A percentile compares a stretch with the other conserved stretches of the same genome.
Conservation (phyloP, 2,797 vertebrate species). For the Phataginus tetradactyla region DNA sequence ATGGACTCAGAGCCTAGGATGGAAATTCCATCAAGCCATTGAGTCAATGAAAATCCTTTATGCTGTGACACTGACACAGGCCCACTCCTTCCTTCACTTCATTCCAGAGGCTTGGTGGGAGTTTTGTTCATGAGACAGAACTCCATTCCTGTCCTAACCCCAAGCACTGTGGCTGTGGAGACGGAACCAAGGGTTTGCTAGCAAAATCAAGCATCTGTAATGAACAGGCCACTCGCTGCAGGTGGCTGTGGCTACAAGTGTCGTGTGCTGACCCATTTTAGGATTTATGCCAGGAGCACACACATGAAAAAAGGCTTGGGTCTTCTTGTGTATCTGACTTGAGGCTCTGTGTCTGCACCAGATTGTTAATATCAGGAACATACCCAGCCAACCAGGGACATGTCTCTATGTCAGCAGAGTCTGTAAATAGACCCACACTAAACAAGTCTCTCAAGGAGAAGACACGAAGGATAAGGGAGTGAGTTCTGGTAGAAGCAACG, state of each 20-base stretch:
- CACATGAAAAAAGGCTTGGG: background rate
- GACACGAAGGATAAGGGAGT: too few relatives aligned
- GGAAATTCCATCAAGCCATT: slow-evolving; percentile 79
- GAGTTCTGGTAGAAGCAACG: background rate
- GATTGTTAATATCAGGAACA: background rate
- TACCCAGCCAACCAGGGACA: background rate
- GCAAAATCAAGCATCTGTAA: background rate
- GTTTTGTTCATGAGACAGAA: slow-evolving; percentile 28
- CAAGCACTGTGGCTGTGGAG: slow-evolving; percentile 53
- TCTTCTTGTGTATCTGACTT: background rate
- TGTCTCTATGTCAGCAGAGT: background rate
- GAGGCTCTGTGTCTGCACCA: background rate
- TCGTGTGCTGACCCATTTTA: rapidly evolving
- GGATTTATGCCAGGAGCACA: background rate
- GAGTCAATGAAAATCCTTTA: slow-evolving; percentile 80
- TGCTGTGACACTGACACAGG: slow-evolving; percentile 56
- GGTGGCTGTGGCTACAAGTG: rapidly evolving
- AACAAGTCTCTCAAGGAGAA: background rate
- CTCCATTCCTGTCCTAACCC: slow-evolving; percentile 39
- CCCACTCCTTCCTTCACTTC: background rate
- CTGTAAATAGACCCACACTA: background rate
- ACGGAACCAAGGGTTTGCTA: background rate
- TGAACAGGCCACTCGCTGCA: background rate
- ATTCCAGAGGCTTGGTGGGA: background rate
- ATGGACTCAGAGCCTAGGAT: slow-evolving; percentile 57